phyloP scores from a whole-genome alignment of 2,888 invertebrate genomes.

The Venusia cambrica region DNA sequence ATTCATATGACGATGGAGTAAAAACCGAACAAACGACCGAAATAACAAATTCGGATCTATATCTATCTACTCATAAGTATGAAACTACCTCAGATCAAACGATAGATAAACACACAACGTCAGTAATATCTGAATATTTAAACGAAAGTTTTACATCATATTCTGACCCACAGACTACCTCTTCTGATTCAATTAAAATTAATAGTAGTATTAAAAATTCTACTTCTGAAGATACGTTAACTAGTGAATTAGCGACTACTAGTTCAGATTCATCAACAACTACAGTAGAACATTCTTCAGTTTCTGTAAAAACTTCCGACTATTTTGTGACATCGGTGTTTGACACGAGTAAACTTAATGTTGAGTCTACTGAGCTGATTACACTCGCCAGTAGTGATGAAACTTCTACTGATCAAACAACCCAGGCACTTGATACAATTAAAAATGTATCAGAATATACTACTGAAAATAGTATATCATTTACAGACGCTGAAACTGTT shows the following conservation, averaged over 20 bases:
- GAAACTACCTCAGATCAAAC: not conserved
- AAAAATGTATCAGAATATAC: not conserved
- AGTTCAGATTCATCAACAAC: not conserved
- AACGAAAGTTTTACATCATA: no score
- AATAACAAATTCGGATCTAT: not conserved
- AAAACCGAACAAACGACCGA: slow-evolving; percentile 4
- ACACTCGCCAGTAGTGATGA: not conserved
- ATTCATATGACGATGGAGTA: no score
- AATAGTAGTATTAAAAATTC: no score
- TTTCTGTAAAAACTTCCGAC: not conserved
- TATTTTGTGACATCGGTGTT: not conserved
- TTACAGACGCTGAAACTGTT: slow-evolving; percentile 1
- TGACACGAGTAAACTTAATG: not conserved
- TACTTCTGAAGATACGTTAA: no score
- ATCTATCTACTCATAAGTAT: slow-evolving; percentile 2
- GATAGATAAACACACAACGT: not conserved
- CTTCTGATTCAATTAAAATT: no score
- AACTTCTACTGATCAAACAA: not conserved
- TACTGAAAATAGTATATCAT: not conserved
- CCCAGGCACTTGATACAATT: not conserved
- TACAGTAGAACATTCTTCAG: not conserved
- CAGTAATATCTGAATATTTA: not conserved
- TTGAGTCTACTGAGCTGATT: not conserved
- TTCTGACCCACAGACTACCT: no score
- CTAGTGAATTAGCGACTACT: slow-evolving; percentile 1